These are phyloP conservation scores for Pterobdella sp. DNA, from an alignment of 2,888 invertebrate species.

Conservation along the genomic window DNA sequence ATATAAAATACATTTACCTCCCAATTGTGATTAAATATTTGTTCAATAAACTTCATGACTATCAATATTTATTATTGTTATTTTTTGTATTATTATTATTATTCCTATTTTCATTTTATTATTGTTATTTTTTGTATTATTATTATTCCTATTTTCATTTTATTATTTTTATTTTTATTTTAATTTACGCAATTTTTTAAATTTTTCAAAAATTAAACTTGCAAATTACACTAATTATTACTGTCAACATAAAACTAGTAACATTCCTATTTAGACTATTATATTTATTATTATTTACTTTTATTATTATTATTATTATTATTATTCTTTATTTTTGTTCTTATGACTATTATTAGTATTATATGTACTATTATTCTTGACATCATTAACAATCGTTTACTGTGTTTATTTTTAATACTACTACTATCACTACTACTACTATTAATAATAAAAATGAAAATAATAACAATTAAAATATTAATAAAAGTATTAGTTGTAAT, in stretches of 20 bases:
- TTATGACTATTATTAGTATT: background rate
- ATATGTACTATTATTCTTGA: background rate
- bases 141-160: no score
- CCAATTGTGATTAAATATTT: no score
- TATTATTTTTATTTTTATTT: no score
- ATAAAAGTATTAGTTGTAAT: background rate
- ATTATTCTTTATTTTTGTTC: background rate
- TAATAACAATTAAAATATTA: conserved; percentile 2
- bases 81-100: no score
- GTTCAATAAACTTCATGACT: no score
- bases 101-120: no score
- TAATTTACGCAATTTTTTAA: no score
- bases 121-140: no score
- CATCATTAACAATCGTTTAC: background rate
- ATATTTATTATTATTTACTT: background rate
- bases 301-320: background rate
- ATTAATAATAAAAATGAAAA: conserved; percentile 1
- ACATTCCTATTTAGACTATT: background rate
- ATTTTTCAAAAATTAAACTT: background rate
- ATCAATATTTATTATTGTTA: no score
- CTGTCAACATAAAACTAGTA: background rate
- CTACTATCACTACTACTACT: background rate
- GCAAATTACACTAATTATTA: background rate
- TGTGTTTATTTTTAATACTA: background rate
- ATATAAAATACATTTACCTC: no score